Percentiles rank a stretch among this genome's conserved stretches.
Conservation (phyloP, 2,113 vertebrate species). For the Serinus canaria region DNA sequence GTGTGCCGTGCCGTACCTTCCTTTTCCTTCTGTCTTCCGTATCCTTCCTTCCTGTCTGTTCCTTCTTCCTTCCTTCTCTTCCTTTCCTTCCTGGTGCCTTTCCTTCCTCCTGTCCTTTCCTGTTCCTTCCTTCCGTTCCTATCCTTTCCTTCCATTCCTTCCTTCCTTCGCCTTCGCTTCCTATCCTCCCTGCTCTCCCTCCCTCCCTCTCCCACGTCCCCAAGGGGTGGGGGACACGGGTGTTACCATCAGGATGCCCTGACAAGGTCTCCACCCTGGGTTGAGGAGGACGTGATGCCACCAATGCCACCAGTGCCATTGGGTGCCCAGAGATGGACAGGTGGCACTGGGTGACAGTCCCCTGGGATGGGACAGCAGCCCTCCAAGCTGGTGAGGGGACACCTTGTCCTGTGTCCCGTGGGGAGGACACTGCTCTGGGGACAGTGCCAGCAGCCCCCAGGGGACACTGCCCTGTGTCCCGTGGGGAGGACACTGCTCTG, state of each 20-base stretch:
- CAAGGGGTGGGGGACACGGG: fast-evolving
- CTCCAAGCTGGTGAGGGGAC: background rate
- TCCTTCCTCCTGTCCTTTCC: too few species aligned
- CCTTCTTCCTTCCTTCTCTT: too few species aligned
- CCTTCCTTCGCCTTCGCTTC: too few species aligned
- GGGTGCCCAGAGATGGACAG: background rate
- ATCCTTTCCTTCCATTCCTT: too few species aligned
- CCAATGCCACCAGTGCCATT: fast-evolving
- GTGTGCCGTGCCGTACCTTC: too few species aligned
- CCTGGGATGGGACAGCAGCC: background rate
- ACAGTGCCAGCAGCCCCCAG: background rate
- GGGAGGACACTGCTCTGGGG: background rate
- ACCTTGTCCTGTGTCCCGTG: background rate
- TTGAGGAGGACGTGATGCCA: background rate
- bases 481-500: background rate
- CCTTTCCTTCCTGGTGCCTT: too few species aligned
- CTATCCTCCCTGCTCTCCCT: background rate
- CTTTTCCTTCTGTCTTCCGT: too few species aligned
- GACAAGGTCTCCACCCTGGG: fast-evolving
- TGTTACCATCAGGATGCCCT: fast-evolving
- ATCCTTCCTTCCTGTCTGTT: too few species aligned
- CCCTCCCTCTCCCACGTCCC: background rate
- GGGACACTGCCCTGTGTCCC: background rate
- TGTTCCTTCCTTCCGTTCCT: too few species aligned
- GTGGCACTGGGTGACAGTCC: background rate